phyloP scores from a whole-genome alignment of 2,113 vertebrate genomes.

The Solea senegalensis region DNA sequence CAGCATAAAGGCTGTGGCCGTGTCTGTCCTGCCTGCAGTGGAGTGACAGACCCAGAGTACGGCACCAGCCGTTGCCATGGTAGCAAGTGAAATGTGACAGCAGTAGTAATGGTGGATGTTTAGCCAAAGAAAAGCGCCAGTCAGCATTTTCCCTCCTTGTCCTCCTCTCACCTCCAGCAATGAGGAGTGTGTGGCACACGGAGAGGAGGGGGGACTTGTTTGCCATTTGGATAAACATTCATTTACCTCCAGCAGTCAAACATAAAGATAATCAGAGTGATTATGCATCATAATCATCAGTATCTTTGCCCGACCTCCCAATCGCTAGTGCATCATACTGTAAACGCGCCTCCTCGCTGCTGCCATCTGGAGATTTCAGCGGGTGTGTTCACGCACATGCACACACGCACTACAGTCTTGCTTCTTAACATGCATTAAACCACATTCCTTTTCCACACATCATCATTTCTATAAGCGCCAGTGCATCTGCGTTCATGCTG shows the following conservation, averaged over 20 bases:
- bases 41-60: conserved; percentile 42
- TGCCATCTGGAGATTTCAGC: conserved; percentile 57
- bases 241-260: conserved; percentile 78
- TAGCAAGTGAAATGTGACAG: conserved; percentile 58
- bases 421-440: conserved; percentile 66
- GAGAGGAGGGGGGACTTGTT: conserved; percentile 56
- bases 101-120: conserved; percentile 45
- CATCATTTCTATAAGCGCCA: conserved; percentile 57
- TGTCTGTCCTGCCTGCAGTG: conserved; percentile 31
- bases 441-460: conserved; percentile 45
- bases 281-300: conserved; percentile 70
- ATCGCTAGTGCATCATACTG: conserved; percentile 39
- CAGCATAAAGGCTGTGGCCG: neutral
- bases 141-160: conserved; percentile 66
- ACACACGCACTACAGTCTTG: neutral
- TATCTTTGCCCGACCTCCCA: conserved; percentile 50
- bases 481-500: conserved; percentile 29
- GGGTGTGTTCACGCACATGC: conserved; percentile 24
- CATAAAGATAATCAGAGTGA: conserved; percentile 80
- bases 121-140: conserved; percentile 39
- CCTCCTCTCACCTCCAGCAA: conserved; percentile 53
- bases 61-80: conserved; percentile 57
- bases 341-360: conserved; percentile 27
- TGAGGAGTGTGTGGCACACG: conserved; percentile 2
- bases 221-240: conserved; percentile 77